These are phyloP conservation scores for Mycetomoellerius zeteki DNA, from an alignment of 1,140 invertebrate genomes.

Conservation along the genomic window DNA sequence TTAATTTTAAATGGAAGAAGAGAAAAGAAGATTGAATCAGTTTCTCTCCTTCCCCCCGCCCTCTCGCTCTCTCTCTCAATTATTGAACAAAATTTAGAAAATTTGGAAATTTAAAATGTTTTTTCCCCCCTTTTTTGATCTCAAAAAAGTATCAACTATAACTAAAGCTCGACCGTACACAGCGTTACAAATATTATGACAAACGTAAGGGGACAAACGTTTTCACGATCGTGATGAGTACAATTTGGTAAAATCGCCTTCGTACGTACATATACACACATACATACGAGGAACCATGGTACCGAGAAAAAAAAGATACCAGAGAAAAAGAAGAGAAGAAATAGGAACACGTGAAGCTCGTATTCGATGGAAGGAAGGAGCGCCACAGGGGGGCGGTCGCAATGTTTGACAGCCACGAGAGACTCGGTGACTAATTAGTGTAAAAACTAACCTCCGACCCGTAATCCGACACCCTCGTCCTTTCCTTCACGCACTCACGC, in stretches of 20 bases:
- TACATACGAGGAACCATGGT: not conserved
- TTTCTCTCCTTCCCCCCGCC: not conserved
- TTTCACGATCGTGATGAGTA: not conserved
- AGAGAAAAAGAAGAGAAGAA: constrained; percentile 12
- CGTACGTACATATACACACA: not conserved
- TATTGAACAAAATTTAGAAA: not conserved
- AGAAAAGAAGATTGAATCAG: not conserved
- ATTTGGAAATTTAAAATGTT: not conserved
- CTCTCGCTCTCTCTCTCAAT: not conserved
- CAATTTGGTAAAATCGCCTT: constrained; percentile 57
- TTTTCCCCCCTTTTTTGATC: not conserved
- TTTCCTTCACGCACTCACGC: constrained; percentile 65
- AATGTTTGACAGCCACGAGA: constrained; percentile 85
- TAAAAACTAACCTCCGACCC: constrained; percentile 82
- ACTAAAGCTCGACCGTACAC: not conserved
- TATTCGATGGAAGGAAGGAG: constrained; percentile 73
- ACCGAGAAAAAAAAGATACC: not conserved
- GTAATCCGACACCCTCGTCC: constrained; percentile 80
- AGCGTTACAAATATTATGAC: constrained; percentile 28
- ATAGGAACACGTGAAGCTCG: constrained; percentile 68
- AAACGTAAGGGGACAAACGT: not conserved
- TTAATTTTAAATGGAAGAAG: not conserved
- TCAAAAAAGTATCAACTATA: not conserved
- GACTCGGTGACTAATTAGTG: constrained; percentile 86
- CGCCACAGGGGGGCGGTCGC: constrained; percentile 79